Evolutionary conservation across 2,888 invertebrate genomes (phyloP).

Genomic region (Apotomis betuletana): DNA sequence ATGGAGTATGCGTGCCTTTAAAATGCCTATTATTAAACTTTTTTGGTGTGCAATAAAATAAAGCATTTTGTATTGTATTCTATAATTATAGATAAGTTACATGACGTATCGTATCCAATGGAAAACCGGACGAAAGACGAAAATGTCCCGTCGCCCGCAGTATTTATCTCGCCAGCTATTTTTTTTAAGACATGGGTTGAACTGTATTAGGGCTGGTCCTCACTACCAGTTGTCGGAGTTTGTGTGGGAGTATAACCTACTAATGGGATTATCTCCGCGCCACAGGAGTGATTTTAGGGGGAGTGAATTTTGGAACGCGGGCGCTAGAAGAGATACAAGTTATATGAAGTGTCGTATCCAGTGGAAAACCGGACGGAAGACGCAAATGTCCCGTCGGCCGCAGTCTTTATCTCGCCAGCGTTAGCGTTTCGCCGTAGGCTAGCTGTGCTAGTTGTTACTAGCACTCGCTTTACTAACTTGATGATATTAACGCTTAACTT

Average conservation of each 20-base stretch:
- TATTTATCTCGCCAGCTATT: constrained; percentile 48
- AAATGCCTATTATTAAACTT: too few species aligned
- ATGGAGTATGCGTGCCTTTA: too few species aligned
- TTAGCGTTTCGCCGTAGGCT: constrained; percentile 43
- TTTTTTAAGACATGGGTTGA: too few species aligned
- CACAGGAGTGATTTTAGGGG: too few species aligned
- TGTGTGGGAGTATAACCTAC: too few species aligned
- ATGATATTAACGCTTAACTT: constrained; percentile 1
- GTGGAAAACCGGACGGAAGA: constrained; percentile 47
- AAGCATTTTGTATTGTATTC: too few species aligned
- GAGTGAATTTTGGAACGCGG: too few species aligned
- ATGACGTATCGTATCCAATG: constrained; percentile 42
- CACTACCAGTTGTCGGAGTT: too few species aligned
- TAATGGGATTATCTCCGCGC: too few species aligned
- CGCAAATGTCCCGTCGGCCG: constrained; percentile 46
- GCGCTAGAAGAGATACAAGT: too few species aligned
- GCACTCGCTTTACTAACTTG: constrained; percentile 10
- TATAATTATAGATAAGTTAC: constrained; percentile 4
- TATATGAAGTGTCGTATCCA: constrained; percentile 36
- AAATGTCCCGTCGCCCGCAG: constrained; percentile 46
- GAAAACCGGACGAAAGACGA: constrained; percentile 46
- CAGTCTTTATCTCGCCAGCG: constrained; percentile 51
- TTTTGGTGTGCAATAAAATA: too few species aligned
- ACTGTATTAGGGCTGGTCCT: too few species aligned
- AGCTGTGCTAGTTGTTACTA: constrained; percentile 22